phyloP scores from a whole-genome alignment of 2,888 invertebrate species.

The Xylota segnis region DNA sequence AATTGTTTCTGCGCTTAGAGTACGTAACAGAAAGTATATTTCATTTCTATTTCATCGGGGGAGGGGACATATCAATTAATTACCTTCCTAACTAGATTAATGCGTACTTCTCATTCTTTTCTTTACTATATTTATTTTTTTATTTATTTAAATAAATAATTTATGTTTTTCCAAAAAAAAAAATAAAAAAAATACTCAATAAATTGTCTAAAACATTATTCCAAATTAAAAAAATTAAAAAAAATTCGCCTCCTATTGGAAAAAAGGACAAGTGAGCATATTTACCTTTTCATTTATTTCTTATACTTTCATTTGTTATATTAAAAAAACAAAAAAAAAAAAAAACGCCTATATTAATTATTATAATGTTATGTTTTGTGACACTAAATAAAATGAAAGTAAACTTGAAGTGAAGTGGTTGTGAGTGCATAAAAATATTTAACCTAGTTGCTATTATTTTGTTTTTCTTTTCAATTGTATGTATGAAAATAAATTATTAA shows the following conservation, averaged over 20 bases:
- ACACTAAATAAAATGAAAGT: conserved; percentile 50
- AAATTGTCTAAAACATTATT: conserved; percentile 53
- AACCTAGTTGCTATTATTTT: conserved; percentile 16
- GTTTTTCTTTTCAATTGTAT: conserved; percentile 6
- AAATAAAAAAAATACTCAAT: conserved; percentile 20
- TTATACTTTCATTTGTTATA: conserved; percentile 31
- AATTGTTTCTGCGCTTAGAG: conserved; percentile 66
- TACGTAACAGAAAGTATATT: conserved; percentile 44
- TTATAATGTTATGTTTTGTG: conserved; percentile 49
- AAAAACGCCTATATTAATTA: conserved; percentile 7
- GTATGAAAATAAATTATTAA: conserved; percentile 48
- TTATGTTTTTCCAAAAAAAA: conserved; percentile 57
- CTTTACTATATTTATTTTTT: conserved; percentile 41
- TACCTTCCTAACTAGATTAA: conserved; percentile 72
- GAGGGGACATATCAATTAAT: conserved; percentile 51
- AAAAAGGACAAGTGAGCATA: conserved; percentile 77
- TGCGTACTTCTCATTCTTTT: conserved; percentile 60
- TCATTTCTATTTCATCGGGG: conserved; percentile 12
- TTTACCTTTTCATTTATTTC: conserved; percentile 11
- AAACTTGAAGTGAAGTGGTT: conserved; percentile 7
- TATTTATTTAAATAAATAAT: conserved; percentile 70
- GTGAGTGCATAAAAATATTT: conserved; percentile 18
- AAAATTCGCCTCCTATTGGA: conserved; percentile 54
- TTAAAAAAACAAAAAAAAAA: neutral
- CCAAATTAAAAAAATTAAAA: conserved; percentile 46